Evolutionary conservation across 2,888 invertebrate genomes (phyloP).

Genomic region (Cheilosia grossa): DNA sequence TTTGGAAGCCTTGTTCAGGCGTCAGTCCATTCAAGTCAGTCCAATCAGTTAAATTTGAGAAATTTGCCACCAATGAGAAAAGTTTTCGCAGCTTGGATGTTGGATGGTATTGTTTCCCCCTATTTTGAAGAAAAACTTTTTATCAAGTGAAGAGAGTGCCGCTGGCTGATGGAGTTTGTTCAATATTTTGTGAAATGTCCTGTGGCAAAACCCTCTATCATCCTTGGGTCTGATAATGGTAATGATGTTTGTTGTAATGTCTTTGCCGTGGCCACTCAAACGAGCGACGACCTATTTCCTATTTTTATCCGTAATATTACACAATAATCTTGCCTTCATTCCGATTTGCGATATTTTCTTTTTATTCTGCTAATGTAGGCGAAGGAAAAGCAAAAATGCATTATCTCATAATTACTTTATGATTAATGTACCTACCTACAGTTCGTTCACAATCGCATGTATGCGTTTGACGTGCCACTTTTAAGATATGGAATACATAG

Average conservation of each 20-base stretch:
- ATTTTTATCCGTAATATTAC: too few species aligned
- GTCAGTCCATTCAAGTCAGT: too few species aligned
- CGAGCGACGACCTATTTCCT: background rate
- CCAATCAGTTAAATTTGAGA: conserved; percentile 34
- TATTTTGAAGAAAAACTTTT: conserved; percentile 43
- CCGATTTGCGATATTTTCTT: too few species aligned
- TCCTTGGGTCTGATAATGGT: conserved; percentile 18
- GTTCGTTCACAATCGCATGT: background rate
- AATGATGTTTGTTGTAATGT: conserved; percentile 25
- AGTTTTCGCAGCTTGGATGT: conserved; percentile 31
- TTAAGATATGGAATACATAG: too few species aligned
- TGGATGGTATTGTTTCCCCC: background rate
- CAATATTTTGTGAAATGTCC: conserved; percentile 51
- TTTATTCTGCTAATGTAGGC: background rate
- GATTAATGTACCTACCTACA: background rate
- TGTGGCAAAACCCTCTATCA: conserved; percentile 26
- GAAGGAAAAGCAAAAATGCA: background rate
- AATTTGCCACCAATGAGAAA: conserved; percentile 45
- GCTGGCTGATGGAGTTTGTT: conserved; percentile 50
- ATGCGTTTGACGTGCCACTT: too few species aligned
- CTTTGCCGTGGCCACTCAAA: background rate
- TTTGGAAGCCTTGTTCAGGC: too few species aligned
- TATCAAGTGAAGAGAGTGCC: conserved; percentile 51
- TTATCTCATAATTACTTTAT: background rate
- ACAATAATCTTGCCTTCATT: too few species aligned